Evolutionary conservation across 1,140 invertebrate genomes (phyloP), one percentile per base, ranked within the genome.

Genomic region (Brachionus angularis): DNA sequence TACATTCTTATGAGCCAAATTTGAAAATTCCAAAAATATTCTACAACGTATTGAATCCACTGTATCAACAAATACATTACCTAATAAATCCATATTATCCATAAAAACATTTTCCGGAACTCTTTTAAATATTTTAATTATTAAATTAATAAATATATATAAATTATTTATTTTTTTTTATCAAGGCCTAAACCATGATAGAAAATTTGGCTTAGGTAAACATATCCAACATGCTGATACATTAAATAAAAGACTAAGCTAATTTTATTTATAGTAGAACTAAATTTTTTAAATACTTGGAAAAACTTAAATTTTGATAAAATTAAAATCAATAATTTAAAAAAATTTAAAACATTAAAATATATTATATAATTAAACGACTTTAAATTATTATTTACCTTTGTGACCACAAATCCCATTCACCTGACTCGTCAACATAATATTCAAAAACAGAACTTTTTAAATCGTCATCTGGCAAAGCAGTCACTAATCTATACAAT

Each of bases 361-460:
- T 23, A 5, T 31, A 8, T 70, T n/a, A 1, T 1, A 7, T 2
- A 64, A 14, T 33, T 1, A 5, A 34, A 5, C 33, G 4, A 34
- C 4, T 5, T 34, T 34, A 5, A 34, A 5, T 5, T 5, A 5
- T 49, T 4, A 12, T 31, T 70, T 61, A 79, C 77, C 74, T 75
- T n/a, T 78, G 79, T 3, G 76, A 74, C 81, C 81, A 82, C 5
- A 77, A 77, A 58, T 82, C 80, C 81, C 81, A 82, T 69, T 82
- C 81, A 50, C 81, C 80, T 25, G 78, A 78, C 62, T 82, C 81
- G 74, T 82, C 81, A 25, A 82, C 80, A 75, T 81, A 82, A 73
- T 81, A 82, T 72, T 82, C 81, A 76, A 80, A 82, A 55, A 81
- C 78, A 74, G 77, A 79, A 49, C 81, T 81, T 69, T 80, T 78